Percentiles rank a stretch among this genome's conserved stretches.
Evolutionary conservation across 1,140 invertebrate genomes (phyloP).

Genomic region (Brachionus paranguensis): DNA sequence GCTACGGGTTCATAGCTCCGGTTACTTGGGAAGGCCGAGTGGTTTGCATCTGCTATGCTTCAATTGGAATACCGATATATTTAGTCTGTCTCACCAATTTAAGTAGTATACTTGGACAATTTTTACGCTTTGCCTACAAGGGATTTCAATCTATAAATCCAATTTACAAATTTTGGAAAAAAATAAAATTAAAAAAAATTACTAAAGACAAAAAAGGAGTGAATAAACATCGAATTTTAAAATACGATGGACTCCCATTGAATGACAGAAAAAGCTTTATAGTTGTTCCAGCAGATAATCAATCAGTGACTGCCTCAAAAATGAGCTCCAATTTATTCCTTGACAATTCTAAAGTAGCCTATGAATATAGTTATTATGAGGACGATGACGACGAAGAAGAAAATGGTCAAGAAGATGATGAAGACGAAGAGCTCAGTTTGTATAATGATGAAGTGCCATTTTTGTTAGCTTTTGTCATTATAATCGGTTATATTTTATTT

Average conservation of each 20-base stretch:
- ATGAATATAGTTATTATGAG: not conserved
- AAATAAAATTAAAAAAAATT: not conserved
- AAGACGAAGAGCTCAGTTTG: conserved; percentile 46
- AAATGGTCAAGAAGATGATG: conserved; percentile 45
- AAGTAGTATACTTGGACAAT: not conserved
- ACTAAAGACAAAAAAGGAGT: no score
- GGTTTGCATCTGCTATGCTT: conserved; percentile 41
- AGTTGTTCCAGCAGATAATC: not conserved
- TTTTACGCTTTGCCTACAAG: not conserved
- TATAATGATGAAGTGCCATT: conserved; percentile 53
- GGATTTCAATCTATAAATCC: conserved; percentile 6
- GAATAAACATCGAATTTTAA: not conserved
- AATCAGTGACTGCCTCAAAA: not conserved
- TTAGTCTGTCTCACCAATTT: conserved; percentile 34
- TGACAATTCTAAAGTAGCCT: not conserved
- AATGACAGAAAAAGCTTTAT: conserved; percentile 14
- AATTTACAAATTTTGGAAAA: not conserved
- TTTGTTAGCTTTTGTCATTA: conserved; percentile 78
- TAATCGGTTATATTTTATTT: conserved; percentile 79
- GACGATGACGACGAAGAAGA: not conserved
- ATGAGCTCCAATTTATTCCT: not conserved
- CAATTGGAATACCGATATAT: conserved; percentile 41
- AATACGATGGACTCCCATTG: not conserved
- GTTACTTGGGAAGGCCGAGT: conserved; percentile 40
- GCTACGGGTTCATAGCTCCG: conserved; percentile 61